phyloP scores from a whole-genome alignment of 2,113 vertebrate species.

The Enhydra lutris region DNA sequence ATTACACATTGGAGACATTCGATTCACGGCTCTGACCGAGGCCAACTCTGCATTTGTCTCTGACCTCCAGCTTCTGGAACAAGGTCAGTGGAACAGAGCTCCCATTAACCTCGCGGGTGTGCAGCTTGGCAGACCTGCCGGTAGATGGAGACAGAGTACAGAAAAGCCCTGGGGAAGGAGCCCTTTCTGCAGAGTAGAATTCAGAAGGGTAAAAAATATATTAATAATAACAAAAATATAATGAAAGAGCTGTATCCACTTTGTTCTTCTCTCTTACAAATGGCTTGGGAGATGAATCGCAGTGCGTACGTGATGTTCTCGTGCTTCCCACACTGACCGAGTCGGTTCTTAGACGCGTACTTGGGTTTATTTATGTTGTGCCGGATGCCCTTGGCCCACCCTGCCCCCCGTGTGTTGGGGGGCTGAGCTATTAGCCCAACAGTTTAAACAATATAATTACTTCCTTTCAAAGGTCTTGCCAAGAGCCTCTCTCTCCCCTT shows the following conservation, averaged over 20 bases:
- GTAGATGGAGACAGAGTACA: conserved; percentile 77
- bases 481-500: conserved; percentile 44
- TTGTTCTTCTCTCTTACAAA: conserved; percentile 17
- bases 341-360: no score
- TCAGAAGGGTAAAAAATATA: background rate
- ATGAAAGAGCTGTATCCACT: background rate
- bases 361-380: background rate
- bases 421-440: conserved; percentile 44
- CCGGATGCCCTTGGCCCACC: background rate
- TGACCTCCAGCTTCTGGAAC: conserved; percentile 93
- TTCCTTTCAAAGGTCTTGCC: conserved; percentile 54
- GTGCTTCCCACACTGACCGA: no score
- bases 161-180: background rate
- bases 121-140: background rate
- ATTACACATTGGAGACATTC: conserved; percentile 91
- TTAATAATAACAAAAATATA: background rate
- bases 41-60: conserved; percentile 88
- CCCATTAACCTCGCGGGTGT: fast-evolving
- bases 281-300: background rate
- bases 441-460: conserved; percentile 44
- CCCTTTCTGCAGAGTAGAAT: background rate
- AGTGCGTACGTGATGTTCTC: background rate
- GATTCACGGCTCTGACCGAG: conserved; percentile 87
- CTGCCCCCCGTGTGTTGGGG: background rate
- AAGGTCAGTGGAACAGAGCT: conserved; percentile 86